phyloP scores from a whole-genome alignment of 1,140 invertebrate genomes.

The Macrocentrus cingulum region DNA sequence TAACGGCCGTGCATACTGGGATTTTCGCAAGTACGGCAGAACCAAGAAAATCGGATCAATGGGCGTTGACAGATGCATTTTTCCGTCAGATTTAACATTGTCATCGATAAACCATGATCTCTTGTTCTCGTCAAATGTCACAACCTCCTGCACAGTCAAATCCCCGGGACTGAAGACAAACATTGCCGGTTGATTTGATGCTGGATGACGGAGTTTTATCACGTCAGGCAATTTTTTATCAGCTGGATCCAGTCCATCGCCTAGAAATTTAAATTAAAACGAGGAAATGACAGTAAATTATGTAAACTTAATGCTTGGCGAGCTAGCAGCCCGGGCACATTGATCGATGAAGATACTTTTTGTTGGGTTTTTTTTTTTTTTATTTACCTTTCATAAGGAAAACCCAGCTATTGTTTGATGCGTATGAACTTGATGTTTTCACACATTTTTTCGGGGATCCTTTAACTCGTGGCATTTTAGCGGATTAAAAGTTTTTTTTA shows the following conservation, averaged over 20 bases:
- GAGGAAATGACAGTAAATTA: slow-evolving; percentile 10
- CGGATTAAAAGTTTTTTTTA: slow-evolving; percentile 14
- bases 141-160: slow-evolving; percentile 65
- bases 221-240: slow-evolving; percentile 70
- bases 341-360: slow-evolving; percentile 20
- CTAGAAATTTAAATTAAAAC: slow-evolving; percentile 34
- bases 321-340: slow-evolving; percentile 17
- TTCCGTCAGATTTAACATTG: slow-evolving; percentile 74
- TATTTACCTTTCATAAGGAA: slow-evolving; percentile 66
- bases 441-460: slow-evolving; percentile 62
- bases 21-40: slow-evolving; percentile 59
- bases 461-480: slow-evolving; percentile 61
- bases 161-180: slow-evolving; percentile 65
- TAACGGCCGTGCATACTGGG: slow-evolving; percentile 66
- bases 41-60: slow-evolving; percentile 73
- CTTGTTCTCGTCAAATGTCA: slow-evolving; percentile 68
- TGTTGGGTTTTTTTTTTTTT: slow-evolving; percentile 7
- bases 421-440: slow-evolving; percentile 49
- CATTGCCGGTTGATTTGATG: slow-evolving; percentile 62
- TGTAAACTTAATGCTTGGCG: not conserved
- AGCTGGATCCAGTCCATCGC: slow-evolving; percentile 55
- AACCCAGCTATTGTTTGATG: slow-evolving; percentile 65
- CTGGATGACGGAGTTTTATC: slow-evolving; percentile 71
- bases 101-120: slow-evolving; percentile 73
- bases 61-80: slow-evolving; percentile 69